phyloP scores from a whole-genome alignment of 2,113 vertebrate genomes.

The Nestor notabilis region DNA sequence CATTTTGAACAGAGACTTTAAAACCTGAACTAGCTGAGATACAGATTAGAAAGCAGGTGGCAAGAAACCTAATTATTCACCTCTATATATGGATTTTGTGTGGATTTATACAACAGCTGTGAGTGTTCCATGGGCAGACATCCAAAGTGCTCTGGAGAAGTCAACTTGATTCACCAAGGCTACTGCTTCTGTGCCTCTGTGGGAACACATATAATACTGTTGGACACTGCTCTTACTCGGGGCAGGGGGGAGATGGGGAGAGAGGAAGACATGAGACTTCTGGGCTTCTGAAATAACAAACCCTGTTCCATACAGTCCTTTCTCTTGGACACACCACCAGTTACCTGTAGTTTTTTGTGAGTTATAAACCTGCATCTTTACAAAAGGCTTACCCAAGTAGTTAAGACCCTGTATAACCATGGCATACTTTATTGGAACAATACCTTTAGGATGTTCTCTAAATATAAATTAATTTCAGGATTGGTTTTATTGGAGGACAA shows the following conservation, averaged over 20 bases:
- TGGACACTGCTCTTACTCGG: not conserved
- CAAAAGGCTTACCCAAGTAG: not conserved
- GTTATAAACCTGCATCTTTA: not conserved
- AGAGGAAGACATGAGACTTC: not conserved
- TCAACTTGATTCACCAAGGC: not conserved
- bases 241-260: not conserved
- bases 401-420: not conserved
- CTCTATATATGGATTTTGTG: not conserved
- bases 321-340: not conserved
- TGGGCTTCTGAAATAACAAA: not conserved
- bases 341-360: not conserved
- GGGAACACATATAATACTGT: not conserved
- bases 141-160: not conserved
- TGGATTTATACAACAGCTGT: constrained; percentile 8
- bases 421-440: not conserved
- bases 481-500: not conserved
- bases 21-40: not conserved
- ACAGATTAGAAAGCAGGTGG: constrained; percentile 17
- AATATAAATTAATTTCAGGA: not conserved
- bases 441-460: not conserved
- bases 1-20: not conserved
- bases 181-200: not conserved
- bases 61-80: not conserved
- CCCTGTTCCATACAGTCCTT: not conserved
- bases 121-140: not conserved